Evolutionary conservation across 2,888 invertebrate genomes (phyloP).

Genomic region (Lutraria lutraria): DNA sequence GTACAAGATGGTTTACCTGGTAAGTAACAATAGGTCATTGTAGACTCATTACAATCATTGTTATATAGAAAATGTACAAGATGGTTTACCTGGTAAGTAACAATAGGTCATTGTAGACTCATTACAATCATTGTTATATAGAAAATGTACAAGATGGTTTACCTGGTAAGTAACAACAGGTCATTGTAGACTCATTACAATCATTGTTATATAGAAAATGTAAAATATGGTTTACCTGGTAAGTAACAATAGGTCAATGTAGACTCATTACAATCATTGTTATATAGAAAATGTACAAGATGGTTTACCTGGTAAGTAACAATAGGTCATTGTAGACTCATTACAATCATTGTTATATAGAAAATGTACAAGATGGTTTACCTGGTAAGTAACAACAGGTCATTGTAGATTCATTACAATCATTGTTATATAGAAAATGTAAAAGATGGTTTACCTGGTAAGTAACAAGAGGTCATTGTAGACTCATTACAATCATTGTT

Average conservation of each 20-base stretch:
- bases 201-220: constrained; percentile 91
- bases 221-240: constrained; percentile 79
- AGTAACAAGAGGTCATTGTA: no score
- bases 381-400: constrained; percentile 79
- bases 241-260: constrained; percentile 90
- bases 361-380: constrained; percentile 87
- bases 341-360: constrained; percentile 93
- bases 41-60: constrained; percentile 93
- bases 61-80: constrained; percentile 90
- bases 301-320: constrained; percentile 78
- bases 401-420: constrained; percentile 93
- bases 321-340: no score
- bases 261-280: constrained; percentile 92
- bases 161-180: constrained; percentile 78
- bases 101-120: no score
- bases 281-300: constrained; percentile 90
- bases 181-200: constrained; percentile 94
- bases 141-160: constrained; percentile 88
- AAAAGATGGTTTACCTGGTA: constrained; percentile 78
- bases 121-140: constrained; percentile 93
- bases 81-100: constrained; percentile 78
- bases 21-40: no score
- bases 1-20: constrained; percentile 80
- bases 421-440: constrained; percentile 91
- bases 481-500: constrained; percentile 93